Evolutionary conservation across 2,888 invertebrate genomes (phyloP).

Genomic region (Catonia carolina): DNA sequence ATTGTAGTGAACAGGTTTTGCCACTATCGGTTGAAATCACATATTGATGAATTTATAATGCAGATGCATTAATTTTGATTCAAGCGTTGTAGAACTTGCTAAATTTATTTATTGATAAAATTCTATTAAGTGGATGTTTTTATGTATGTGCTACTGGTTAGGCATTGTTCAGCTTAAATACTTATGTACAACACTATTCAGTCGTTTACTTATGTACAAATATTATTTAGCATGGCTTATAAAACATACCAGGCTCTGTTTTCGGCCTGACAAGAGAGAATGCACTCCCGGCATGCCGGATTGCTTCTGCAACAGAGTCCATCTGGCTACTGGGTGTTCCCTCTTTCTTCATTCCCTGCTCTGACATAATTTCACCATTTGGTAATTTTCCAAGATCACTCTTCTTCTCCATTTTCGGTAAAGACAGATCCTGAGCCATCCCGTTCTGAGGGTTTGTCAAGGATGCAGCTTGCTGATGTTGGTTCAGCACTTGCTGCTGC

Average conservation of each 20-base stretch:
- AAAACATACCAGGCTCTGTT: constrained; percentile 59
- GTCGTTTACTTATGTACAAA: neutral
- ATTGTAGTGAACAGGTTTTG: too few relatives aligned
- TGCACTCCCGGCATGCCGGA: constrained; percentile 72
- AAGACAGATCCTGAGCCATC: constrained; percentile 72
- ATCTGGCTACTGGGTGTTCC: constrained; percentile 24
- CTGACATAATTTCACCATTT: constrained; percentile 35
- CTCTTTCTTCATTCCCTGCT: constrained; percentile 32
- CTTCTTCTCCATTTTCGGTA: constrained; percentile 59
- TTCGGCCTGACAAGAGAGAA: constrained; percentile 85
- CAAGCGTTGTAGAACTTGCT: too few relatives aligned
- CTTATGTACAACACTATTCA: too few relatives aligned
- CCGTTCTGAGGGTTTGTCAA: constrained; percentile 35
- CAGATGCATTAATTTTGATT: too few relatives aligned
- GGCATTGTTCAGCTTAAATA: too few relatives aligned
- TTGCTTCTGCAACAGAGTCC: constrained; percentile 61
- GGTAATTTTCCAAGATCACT: constrained; percentile 33
- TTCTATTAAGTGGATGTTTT: too few relatives aligned
- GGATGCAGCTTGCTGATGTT: constrained; percentile 44
- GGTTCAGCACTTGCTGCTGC: constrained; percentile 61
- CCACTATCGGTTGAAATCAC: too few relatives aligned
- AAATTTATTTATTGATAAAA: too few relatives aligned
- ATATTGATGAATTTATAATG: too few relatives aligned
- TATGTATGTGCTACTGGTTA: too few relatives aligned
- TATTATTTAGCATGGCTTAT: neutral